Evolutionary conservation across 2,888 invertebrate genomes (phyloP).

Genomic region (Ephialtes manifestator): DNA sequence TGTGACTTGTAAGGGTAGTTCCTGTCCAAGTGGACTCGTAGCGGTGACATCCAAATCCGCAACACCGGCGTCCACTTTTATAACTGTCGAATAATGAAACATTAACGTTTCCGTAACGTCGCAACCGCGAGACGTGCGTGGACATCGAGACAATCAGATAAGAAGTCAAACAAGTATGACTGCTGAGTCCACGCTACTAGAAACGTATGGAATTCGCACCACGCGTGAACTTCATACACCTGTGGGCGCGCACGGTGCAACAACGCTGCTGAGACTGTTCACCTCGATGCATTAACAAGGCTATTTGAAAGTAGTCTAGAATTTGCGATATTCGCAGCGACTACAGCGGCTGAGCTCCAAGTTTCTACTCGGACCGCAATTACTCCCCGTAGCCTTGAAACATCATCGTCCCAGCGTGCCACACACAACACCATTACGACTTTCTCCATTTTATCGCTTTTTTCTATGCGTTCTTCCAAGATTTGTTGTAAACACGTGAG

Average conservation of each 20-base stretch:
- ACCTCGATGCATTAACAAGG: constrained; percentile 73
- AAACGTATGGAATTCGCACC: constrained; percentile 45
- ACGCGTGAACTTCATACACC: constrained; percentile 57
- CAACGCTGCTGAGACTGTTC: constrained; percentile 57
- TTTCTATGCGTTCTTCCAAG: constrained; percentile 24
- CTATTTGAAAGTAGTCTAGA: constrained; percentile 82
- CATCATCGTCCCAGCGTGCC: constrained; percentile 59
- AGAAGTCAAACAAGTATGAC: background rate
- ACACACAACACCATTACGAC: constrained; percentile 74
- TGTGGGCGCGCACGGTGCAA: constrained; percentile 40
- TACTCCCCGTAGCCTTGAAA: constrained; percentile 78
- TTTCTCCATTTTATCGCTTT: constrained; percentile 71
- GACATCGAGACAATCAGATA: constrained; percentile 21
- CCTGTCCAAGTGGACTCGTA: constrained; percentile 94
- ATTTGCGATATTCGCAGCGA: constrained; percentile 64
- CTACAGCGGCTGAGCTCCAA: constrained; percentile 19
- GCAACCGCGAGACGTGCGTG: constrained; percentile 30
- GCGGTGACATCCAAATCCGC: constrained; percentile 96
- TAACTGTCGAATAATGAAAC: constrained; percentile 87
- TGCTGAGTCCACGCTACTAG: background rate
- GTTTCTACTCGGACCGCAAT: constrained; percentile 67
- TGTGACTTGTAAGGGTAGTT: constrained; percentile 92
- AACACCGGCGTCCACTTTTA: constrained; percentile 93
- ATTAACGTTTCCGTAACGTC: constrained; percentile 49
- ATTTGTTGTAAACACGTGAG: constrained; percentile 44